phyloP scores from a whole-genome alignment of 1,140 invertebrate species.

The Bombus cullumanus region DNA sequence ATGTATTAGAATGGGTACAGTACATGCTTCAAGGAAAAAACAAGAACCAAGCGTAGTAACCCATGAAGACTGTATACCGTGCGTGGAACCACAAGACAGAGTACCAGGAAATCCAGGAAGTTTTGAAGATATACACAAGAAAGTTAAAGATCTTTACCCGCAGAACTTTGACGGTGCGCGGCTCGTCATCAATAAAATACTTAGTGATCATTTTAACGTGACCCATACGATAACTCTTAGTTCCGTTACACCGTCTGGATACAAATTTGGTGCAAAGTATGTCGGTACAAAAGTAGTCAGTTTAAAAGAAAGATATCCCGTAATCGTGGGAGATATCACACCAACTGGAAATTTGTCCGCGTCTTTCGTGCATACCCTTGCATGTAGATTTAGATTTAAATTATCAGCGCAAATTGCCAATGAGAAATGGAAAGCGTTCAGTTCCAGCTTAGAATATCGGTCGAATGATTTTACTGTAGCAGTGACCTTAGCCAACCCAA shows the following conservation, averaged over 20 bases:
- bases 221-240: constrained; percentile 87
- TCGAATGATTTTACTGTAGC: constrained; percentile 87
- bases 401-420: constrained; percentile 87
- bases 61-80: constrained; percentile 40
- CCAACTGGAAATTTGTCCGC: constrained; percentile 90
- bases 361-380: constrained; percentile 88
- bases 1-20: constrained; percentile 54
- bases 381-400: constrained; percentile 85
- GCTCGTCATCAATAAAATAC: constrained; percentile 87
- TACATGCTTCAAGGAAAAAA: constrained; percentile 49
- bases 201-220: constrained; percentile 92
- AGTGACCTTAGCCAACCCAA: constrained; percentile 86
- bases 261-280: constrained; percentile 92
- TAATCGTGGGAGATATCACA: constrained; percentile 89
- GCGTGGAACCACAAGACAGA: constrained; percentile 35
- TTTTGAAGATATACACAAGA: constrained; percentile 78
- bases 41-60: not conserved
- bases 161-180: constrained; percentile 90
- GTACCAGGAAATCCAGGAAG: constrained; percentile 78
- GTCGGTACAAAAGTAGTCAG: constrained; percentile 85
- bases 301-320: constrained; percentile 87
- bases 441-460: constrained; percentile 86
- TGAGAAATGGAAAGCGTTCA: constrained; percentile 84
- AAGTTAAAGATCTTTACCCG: constrained; percentile 87
- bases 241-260: constrained; percentile 86